Percentiles rank a stretch among this genome's conserved stretches.
Evolutionary conservation across 1,140 invertebrate species (phyloP).

Genomic region (Sitophilus oryzae): DNA sequence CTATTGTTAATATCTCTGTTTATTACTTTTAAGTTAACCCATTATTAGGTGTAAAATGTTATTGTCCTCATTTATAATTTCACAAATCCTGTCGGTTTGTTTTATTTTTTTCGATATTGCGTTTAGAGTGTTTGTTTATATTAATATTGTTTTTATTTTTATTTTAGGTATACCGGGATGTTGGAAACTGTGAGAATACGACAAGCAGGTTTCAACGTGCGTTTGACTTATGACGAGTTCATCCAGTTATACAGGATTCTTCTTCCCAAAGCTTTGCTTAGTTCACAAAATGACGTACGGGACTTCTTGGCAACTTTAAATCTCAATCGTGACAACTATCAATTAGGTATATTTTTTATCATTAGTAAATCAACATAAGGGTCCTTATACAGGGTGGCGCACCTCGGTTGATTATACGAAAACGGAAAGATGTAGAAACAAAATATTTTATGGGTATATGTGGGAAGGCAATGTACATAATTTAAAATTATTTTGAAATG

Average conservation of each 20-base stretch:
- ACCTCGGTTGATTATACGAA: too few relatives aligned
- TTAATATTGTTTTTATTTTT: slow-evolving; percentile 2
- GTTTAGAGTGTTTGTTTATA: not conserved
- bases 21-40: too few relatives aligned
- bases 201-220: slow-evolving; percentile 91
- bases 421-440: too few relatives aligned
- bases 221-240: slow-evolving; percentile 90
- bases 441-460: too few relatives aligned
- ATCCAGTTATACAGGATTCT: slow-evolving; percentile 88
- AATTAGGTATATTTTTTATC: slow-evolving; percentile 66
- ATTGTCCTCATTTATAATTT: not conserved
- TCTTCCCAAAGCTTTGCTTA: slow-evolving; percentile 76
- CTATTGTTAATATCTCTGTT: too few relatives aligned
- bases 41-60: not conserved
- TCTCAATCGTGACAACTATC: slow-evolving; percentile 84
- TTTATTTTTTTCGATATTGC: too few relatives aligned
- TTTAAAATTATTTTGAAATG: too few relatives aligned
- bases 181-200: slow-evolving; percentile 91
- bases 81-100: too few relatives aligned
- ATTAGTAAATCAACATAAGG: too few relatives aligned
- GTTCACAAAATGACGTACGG: slow-evolving; percentile 72
- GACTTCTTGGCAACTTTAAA: slow-evolving; percentile 74
- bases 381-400: too few relatives aligned
- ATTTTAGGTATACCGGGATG: slow-evolving; percentile 89
- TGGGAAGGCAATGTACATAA: too few relatives aligned